Evolutionary conservation across 1,140 invertebrate genomes (phyloP).

Genomic region (Phocides pigmalion): DNA sequence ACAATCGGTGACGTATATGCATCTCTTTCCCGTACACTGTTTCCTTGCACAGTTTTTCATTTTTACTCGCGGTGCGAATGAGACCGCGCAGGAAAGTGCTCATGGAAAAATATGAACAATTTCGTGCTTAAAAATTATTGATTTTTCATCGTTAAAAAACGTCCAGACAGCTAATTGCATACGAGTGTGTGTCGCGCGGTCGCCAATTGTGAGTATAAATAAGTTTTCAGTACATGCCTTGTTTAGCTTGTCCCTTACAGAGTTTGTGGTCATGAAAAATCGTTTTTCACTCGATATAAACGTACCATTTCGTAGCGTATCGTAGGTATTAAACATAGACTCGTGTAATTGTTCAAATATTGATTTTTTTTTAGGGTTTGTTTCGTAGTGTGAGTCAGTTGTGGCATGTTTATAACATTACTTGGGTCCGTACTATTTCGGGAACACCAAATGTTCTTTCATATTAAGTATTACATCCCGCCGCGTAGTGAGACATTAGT

Average conservation of each 20-base stretch:
- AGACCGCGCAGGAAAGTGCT: constrained; percentile 62
- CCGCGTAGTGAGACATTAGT: no score
- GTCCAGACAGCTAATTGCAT: constrained; percentile 65
- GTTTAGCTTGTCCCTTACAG: constrained; percentile 61
- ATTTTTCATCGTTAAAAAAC: constrained; percentile 78
- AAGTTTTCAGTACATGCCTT: constrained; percentile 49
- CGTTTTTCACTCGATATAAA: constrained; percentile 70
- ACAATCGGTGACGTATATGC: constrained; percentile 67
- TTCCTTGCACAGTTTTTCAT: constrained; percentile 76
- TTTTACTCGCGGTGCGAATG: constrained; percentile 68
- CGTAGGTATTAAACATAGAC: constrained; percentile 39
- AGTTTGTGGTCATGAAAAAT: constrained; percentile 65
- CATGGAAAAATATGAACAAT: constrained; percentile 80
- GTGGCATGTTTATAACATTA: constrained; percentile 71
- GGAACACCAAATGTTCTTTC: constrained; percentile 71
- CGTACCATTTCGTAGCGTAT: constrained; percentile 57
- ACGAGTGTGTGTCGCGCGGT: constrained; percentile 51
- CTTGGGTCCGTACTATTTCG: constrained; percentile 54
- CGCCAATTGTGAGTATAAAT: constrained; percentile 54
- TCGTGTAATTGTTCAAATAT: constrained; percentile 72
- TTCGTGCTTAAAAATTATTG: constrained; percentile 79
- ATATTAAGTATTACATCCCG: constrained; percentile 36
- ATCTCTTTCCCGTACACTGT: constrained; percentile 66
- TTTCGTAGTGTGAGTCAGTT: constrained; percentile 53
- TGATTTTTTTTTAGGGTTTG: constrained; percentile 68